Percentiles rank a stretch among this genome's conserved stretches.
These are phyloP conservation scores for Lasioglossum leucozonium DNA, from an alignment of 2,888 invertebrate genomes.

Conservation along the genomic window DNA sequence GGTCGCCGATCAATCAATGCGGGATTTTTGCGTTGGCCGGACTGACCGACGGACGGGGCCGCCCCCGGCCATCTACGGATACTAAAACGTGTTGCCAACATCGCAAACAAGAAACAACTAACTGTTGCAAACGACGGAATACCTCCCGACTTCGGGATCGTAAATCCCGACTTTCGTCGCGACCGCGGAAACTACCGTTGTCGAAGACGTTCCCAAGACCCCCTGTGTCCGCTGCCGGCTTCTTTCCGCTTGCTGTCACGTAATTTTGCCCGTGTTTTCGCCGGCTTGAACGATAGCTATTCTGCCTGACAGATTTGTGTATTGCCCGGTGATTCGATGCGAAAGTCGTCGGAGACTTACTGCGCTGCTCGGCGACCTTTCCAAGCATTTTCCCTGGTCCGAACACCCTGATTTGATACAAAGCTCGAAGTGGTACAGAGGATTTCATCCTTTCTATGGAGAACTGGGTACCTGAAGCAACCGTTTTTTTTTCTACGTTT, in stretches of 20 bases:
- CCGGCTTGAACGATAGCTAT: constrained; percentile 5
- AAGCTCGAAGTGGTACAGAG: neutral
- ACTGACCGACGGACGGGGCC: constrained; percentile 75
- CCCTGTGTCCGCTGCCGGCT: neutral
- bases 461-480: neutral
- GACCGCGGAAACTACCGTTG: constrained; percentile 4
- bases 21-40: constrained; percentile 78
- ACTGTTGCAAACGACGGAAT: constrained; percentile 78
- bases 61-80: constrained; percentile 79
- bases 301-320: constrained; percentile 27
- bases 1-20: constrained; percentile 80
- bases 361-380: neutral
- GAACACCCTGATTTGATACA: neutral
- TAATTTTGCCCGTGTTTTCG: constrained; percentile 35
- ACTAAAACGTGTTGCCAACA: constrained; percentile 82
- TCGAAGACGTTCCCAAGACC: neutral
- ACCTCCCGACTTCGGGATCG: constrained; percentile 58
- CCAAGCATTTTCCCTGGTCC: neutral
- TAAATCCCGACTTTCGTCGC: constrained; percentile 33
- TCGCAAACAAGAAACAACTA: constrained; percentile 80
- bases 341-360: neutral
- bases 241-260: constrained; percentile 33
- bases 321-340: constrained; percentile 31
- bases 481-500: neutral
- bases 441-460: neutral